Base-by-base conservation (phyloP, 2,797 vertebrate species). In the Neomorphus geoffroyi region DNA sequence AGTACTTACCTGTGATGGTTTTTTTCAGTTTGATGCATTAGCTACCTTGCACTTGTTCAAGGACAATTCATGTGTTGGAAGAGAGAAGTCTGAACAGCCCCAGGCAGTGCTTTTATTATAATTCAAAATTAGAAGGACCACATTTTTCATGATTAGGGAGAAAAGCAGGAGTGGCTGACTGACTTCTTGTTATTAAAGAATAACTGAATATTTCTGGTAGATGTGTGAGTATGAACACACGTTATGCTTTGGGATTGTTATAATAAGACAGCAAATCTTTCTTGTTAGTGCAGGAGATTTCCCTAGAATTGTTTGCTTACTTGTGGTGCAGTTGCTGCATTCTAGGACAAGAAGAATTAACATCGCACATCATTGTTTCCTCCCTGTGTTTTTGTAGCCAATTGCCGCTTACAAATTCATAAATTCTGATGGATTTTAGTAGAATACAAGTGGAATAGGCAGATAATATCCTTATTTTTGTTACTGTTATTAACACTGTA, bases 131-230 rank as follows among this genome's bases (percentile, higher is more conserved):
- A 79, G 93, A 94, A 72, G 51, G 66, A 74, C 13, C 39, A 56
- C 66, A 90, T 96, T 96, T 93, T 96, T 96, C 90, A 92, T 96
- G 93, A 96, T 96, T 94, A 91, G 37, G 15, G 58, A 79, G 86
- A 80, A 93, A 94, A 94, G 57, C 67, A 83, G 84, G 46, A 92
- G 57, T 70, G 88, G 58, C 43, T 78, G 69, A 66, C 67, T 54
- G 48, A 66, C 61, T 80, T 41, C 27, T 58, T 61, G n/a, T 88
- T 94, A 53, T 88, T 92, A 86, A 88, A 79, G 74, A 82, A 66
- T 58, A 80, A 70, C 61, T 66, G 74, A 95, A 56, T 83, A 80
- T 86, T 92, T 48, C 85, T 95, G 48, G 43, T 57, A 89, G 80
- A 73, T 64, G 66, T 22, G 41, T 60, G 80, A 87, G 66, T 51